phyloP scores from a whole-genome alignment of 1,140 invertebrate species.

The Neodiprion lecontei region DNA sequence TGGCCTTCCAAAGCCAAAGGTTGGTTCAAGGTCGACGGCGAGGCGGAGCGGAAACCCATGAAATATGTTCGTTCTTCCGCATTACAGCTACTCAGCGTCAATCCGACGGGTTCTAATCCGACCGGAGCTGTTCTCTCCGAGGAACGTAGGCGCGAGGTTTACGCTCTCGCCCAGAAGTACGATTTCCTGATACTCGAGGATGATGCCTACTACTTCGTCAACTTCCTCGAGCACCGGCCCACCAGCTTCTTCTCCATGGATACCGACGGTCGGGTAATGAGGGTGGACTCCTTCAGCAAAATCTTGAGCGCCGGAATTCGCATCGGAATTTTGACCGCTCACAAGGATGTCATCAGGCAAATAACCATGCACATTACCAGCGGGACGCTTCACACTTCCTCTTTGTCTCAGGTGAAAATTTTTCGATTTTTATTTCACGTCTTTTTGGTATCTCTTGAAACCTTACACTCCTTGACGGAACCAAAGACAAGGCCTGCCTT shows the following conservation, averaged over 20 bases:
- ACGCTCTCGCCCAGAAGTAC: constrained; percentile 66
- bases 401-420: constrained; percentile 64
- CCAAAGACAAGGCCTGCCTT: too few species aligned
- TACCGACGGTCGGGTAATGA: constrained; percentile 67
- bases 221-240: constrained; percentile 62
- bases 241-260: constrained; percentile 68
- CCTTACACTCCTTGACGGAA: constrained; percentile 21
- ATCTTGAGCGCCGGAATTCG: constrained; percentile 64
- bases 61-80: constrained; percentile 23
- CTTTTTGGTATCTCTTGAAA: constrained; percentile 18
- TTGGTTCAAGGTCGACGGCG: constrained; percentile 20
- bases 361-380: constrained; percentile 62
- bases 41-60: neutral
- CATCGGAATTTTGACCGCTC: constrained; percentile 65
- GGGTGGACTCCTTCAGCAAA: constrained; percentile 73
- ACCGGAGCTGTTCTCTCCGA: constrained; percentile 62
- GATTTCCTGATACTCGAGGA: constrained; percentile 72
- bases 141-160: constrained; percentile 63
- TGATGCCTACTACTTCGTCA: constrained; percentile 70
- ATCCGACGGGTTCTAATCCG: constrained; percentile 71
- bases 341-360: constrained; percentile 51
- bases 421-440: neutral
- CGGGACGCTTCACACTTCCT: constrained; percentile 64
- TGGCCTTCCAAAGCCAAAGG: constrained; percentile 49
- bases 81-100: constrained; percentile 65